Percentiles rank a stretch among this genome's conserved stretches.
Evolutionary conservation across 2,888 invertebrate genomes (phyloP).

Genomic region (Lasioglossum vierecki): DNA sequence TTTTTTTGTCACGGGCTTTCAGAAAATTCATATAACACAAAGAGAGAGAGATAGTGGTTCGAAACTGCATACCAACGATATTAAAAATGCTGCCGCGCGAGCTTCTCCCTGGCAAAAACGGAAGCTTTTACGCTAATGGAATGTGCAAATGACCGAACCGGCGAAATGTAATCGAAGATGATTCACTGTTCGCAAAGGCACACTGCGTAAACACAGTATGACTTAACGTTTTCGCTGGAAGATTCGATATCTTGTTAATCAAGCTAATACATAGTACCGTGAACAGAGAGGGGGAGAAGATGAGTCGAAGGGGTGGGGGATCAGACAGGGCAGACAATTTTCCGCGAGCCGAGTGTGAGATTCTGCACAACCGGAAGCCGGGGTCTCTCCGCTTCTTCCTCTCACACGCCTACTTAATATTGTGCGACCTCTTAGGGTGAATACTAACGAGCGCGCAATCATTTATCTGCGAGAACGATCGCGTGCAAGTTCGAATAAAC

Average conservation of each 20-base stretch:
- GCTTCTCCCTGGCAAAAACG: neutral
- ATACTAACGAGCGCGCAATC: constrained; percentile 9
- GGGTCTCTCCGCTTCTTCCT: neutral
- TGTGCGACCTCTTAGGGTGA: constrained; percentile 15
- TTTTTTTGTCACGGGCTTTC: neutral
- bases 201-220: neutral
- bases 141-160: constrained; percentile 13
- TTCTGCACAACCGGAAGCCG: constrained; percentile 14
- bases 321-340: neutral
- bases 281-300: neutral
- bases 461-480: constrained; percentile 17
- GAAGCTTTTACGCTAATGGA: constrained; percentile 18
- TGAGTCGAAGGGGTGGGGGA: neutral
- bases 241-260: constrained; percentile 15
- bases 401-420: constrained; percentile 19
- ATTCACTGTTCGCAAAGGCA: constrained; percentile 8
- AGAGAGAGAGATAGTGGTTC: neutral
- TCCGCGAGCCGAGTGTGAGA: constrained; percentile 14
- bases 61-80: neutral
- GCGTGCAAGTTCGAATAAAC: neutral
- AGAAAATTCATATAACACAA: neutral
- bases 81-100: neutral
- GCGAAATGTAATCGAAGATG: constrained; percentile 17
- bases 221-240: constrained; percentile 12
- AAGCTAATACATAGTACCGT: neutral